Conservation (phyloP, 2,113 vertebrate species). For the Phalacrocorax aristotelis region DNA sequence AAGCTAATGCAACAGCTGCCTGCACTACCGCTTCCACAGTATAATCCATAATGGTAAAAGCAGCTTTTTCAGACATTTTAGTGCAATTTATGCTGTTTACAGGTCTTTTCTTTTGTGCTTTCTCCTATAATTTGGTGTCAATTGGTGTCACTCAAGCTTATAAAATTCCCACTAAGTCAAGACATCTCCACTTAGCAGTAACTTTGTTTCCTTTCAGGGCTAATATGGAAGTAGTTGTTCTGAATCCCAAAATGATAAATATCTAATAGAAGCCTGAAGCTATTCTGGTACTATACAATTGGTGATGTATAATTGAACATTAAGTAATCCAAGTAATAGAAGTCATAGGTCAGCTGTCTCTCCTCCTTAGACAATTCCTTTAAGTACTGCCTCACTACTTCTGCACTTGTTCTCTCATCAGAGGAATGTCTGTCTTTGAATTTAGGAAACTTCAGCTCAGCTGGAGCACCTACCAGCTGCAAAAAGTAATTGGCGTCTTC, state of each 20-base stretch:
- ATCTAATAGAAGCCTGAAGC: constrained; percentile 40
- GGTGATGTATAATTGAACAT: constrained; percentile 83
- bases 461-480: constrained; percentile 75
- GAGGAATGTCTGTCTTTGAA: constrained; percentile 82
- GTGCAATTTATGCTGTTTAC: constrained; percentile 63
- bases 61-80: constrained; percentile 60
- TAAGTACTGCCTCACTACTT: constrained; percentile 77
- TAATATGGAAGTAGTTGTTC: constrained; percentile 47
- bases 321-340: constrained; percentile 82
- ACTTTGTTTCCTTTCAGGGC: constrained; percentile 32
- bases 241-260: constrained; percentile 31
- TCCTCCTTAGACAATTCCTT: constrained; percentile 69
- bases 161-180: constrained; percentile 48
- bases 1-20: constrained; percentile 61
- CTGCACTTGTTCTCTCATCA: constrained; percentile 76
- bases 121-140: constrained; percentile 61
- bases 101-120: constrained; percentile 9
- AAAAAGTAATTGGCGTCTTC: constrained; percentile 79
- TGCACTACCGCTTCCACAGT: constrained; percentile 43
- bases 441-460: constrained; percentile 72
- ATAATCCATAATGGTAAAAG: constrained; percentile 59
- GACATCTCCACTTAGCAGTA: constrained; percentile 48
- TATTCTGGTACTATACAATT: constrained; percentile 46
- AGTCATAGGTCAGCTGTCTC: constrained; percentile 73
- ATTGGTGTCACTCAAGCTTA: constrained; percentile 36